Base-by-base conservation (phyloP, 2,888 invertebrate genomes). In the Marronus borbonicus region DNA sequence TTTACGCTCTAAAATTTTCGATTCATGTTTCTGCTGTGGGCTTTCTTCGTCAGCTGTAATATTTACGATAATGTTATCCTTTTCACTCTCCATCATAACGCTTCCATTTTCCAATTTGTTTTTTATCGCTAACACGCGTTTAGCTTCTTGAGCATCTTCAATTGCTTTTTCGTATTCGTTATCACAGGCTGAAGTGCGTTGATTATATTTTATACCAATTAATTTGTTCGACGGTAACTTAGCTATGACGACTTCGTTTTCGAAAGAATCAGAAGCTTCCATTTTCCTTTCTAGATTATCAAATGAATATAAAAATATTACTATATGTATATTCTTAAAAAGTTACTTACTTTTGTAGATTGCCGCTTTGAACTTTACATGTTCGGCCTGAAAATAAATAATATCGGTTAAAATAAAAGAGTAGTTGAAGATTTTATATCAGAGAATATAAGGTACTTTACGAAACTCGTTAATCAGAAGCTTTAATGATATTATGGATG, bases 151-250 rank as follows among this genome's bases (percentile, higher is more conserved):
- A 81, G 92, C 92, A 80, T 93, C 92, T 92, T 94, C 95, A 70
- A 92, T 90, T 2, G 92, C 88, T 49, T 91, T 89, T 0, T 92
- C 90, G 1, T 90, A 89, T 10, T 93, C 92, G 82, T 88, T 92
- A 83, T 91, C 90, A 85, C 93, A 93, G 10, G 86, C 86, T 0
- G 94, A 93, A 58, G 92, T 89, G 0, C 89, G 90, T 79, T 90
- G 90, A 85, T 94, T 93, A 65, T 94, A 87, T 85, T 92, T 93
- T 79, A 95, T 91, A 39, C 94, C 94, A 8, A 93, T 90, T 80
- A 92, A 92, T 83, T 92, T 91, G 0, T 92, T 93, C 0, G 90
- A 88, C 0, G 92, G 92, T 3, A 93, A 89, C 82, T 92, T 91
- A 0, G 92, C 91, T 80, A 94, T 90, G 0, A 94, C 87, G 2